Base-by-base conservation (phyloP, 2,113 vertebrate genomes). In the Otis tarda region DNA sequence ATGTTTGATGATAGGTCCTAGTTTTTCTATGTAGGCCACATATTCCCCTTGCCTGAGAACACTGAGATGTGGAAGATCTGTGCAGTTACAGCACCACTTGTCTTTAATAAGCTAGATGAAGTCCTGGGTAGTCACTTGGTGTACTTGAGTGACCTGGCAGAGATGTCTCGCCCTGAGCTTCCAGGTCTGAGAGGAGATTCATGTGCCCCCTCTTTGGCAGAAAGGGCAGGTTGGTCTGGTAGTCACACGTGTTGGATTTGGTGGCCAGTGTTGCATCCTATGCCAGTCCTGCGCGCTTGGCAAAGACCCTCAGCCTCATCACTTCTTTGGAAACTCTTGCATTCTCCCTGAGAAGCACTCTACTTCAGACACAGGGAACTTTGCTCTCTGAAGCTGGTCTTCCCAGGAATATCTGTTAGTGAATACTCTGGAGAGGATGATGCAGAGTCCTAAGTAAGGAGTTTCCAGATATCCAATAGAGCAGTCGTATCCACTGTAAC, bases 251-350 rank as follows among this genome's bases (percentile, higher is more conserved):
- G 13, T 28, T 76, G 83, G 35, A 28, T 86, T n/a, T 90, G 61
- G 20, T 2, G 6, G 33, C 33, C 55, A 27, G 1, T 56, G 41
- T 39, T 10, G 1, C 7, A 1, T 69, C 64, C 55, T 73, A 0
- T 87, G 53, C 41, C 79, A 39, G 49, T n/a, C 39, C 60, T 47
- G n/a, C 4, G 2, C 9, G 1, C 47, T 2, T 1, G 0, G n/a
- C 21, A 37, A 70, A 39, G 39, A 35, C 41, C n/a, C 12, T 74
- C 68, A 49, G 50, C 76, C 43, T 31, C 27, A 13, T 71, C n/a
- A 11, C 25, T 43, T 65, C 37, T 65, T 33, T 59, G 57, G 56
- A 45, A 75, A 25, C 1, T 12, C 27, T 61, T n/a, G 3, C 9
- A 7, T 31, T 24, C 45, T 47, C 6, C 59, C 49, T 88, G 61